These are phyloP conservation scores for Tolypeutes matacus DNA, from an alignment of 2,797 vertebrate species.

Conservation along the genomic window DNA sequence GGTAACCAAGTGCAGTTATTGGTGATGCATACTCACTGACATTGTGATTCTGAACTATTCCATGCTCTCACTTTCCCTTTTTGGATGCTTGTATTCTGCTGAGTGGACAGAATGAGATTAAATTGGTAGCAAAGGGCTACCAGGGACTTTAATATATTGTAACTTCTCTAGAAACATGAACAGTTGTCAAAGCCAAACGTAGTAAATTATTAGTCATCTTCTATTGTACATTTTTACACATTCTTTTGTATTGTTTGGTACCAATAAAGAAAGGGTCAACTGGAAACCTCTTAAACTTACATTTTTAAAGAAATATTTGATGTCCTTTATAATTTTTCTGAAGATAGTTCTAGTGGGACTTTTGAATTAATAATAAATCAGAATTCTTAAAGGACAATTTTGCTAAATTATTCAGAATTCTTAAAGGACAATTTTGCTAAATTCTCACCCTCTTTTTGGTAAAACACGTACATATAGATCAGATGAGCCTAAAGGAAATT, in stretches of 20 bases:
- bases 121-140: constrained; percentile 41
- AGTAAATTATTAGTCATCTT: not conserved
- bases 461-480: not conserved
- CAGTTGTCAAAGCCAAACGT: not conserved
- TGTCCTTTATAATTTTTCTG: constrained; percentile 18
- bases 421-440: no score
- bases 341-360: not conserved
- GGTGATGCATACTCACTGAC: not conserved
- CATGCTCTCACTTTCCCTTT: not conserved
- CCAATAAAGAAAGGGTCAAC: not conserved
- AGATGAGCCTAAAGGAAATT: not conserved
- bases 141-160: not conserved
- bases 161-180: not conserved
- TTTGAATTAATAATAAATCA: constrained; percentile 22
- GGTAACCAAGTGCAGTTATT: not conserved
- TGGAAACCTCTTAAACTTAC: not conserved
- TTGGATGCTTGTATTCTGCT: constrained; percentile 13
- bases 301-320: not conserved
- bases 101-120: constrained; percentile 24
- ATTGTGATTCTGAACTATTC: not conserved
- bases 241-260: not conserved
- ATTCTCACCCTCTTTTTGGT: not conserved
- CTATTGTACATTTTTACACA: not conserved
- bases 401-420: not conserved
- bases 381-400: not conserved